phyloP scores from a whole-genome alignment of 2,797 vertebrate genomes.

The Crenichthys baileyi region DNA sequence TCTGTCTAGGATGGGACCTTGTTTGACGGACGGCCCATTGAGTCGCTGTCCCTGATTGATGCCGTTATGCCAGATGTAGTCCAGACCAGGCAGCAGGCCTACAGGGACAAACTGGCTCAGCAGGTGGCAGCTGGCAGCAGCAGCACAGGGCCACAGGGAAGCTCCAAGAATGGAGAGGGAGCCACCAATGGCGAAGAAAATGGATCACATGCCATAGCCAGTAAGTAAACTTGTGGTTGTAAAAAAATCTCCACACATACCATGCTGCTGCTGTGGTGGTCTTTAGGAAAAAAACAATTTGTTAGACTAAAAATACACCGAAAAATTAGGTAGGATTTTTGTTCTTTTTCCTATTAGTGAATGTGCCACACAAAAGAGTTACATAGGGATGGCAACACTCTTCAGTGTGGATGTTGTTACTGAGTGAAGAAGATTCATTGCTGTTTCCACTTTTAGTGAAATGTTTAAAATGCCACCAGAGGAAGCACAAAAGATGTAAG shows the following conservation, averaged over 20 bases:
- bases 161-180: slow-evolving; percentile 94
- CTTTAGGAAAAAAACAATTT: not conserved
- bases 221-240: slow-evolving; percentile 78
- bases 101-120: slow-evolving; percentile 96
- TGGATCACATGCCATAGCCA: slow-evolving; percentile 91
- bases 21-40: slow-evolving; percentile 98
- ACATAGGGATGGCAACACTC: not conserved
- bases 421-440: no score
- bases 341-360: not conserved
- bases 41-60: slow-evolving; percentile 97
- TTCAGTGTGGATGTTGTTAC: not conserved
- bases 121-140: slow-evolving; percentile 85
- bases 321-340: not conserved
- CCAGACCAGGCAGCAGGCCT: slow-evolving; percentile 97
- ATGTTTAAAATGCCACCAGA: no score
- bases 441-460: no score
- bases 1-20: slow-evolving; percentile 91
- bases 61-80: slow-evolving; percentile 99
- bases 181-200: slow-evolving; percentile 97
- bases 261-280: not conserved
- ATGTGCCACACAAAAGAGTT: no score
- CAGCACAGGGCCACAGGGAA: slow-evolving; percentile 67
- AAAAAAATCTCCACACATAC: not conserved
- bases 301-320: not conserved
- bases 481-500: no score